Conservation (phyloP, 92 coral and sea anemone genomes). For the Actinernus sp. region DNA sequence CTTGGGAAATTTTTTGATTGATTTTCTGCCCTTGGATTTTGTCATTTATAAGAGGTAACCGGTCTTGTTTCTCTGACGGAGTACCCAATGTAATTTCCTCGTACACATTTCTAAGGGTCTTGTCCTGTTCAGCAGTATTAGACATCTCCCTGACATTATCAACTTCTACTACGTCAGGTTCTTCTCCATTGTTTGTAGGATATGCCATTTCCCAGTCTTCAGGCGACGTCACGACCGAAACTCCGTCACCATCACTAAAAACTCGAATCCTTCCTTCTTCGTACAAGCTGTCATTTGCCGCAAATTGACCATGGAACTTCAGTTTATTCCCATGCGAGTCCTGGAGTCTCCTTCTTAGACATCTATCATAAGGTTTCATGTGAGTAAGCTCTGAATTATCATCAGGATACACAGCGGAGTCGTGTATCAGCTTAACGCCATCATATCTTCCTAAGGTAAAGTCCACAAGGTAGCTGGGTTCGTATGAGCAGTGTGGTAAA, state of each 20-base stretch:
- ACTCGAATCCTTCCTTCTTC: conserved; percentile 65
- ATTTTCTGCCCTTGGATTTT: no score
- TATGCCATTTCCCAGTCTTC: conserved; percentile 12
- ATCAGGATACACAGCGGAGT: conserved; percentile 89
- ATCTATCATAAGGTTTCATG: conserved; percentile 77
- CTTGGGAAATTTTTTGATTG: no score
- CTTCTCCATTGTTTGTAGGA: not conserved
- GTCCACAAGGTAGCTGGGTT: conserved; percentile 90
- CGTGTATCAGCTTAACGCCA: conserved; percentile 91
- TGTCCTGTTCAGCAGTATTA: no score
- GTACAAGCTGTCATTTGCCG: conserved; percentile 52
- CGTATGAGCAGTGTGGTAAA: conserved; percentile 71
- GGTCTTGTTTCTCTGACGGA: no score
- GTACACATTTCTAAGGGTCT: no score
- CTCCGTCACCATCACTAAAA: conserved; percentile 38
- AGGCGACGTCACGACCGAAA: conserved; percentile 20
- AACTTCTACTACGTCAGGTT: no score
- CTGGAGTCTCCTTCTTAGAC: conserved; percentile 42
- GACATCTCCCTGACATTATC: no score
- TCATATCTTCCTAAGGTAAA: conserved; percentile 84
- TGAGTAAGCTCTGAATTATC: conserved; percentile 80
- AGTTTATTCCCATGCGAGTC: conserved; percentile 88
- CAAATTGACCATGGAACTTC: conserved; percentile 1
- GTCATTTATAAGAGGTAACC: no score
- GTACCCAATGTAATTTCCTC: no score